These are phyloP conservation scores for Terebella lapidaria DNA, from an alignment of 2,888 invertebrate genomes.

Conservation along the genomic window DNA sequence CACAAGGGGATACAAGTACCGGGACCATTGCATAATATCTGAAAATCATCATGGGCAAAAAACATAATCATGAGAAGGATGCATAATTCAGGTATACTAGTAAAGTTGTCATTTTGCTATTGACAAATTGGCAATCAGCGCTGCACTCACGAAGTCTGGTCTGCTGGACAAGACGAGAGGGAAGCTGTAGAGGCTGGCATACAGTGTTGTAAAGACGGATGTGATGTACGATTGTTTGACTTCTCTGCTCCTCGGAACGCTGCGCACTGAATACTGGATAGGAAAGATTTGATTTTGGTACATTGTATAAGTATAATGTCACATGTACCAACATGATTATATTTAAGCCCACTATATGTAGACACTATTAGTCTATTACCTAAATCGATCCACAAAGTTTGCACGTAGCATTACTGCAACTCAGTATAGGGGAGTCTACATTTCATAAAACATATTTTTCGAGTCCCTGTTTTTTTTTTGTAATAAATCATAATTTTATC, in stretches of 20 bases:
- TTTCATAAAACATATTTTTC: too few relatives aligned
- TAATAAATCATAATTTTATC: too few relatives aligned
- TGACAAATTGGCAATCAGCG: too few relatives aligned
- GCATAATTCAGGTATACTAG: background rate
- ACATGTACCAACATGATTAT: too few relatives aligned
- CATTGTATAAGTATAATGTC: too few relatives aligned
- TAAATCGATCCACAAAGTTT: too few relatives aligned
- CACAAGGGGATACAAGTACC: conserved; percentile 94
- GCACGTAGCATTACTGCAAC: too few relatives aligned
- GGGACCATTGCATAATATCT: conserved; percentile 86
- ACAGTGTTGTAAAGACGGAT: conserved; percentile 72
- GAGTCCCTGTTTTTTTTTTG: too few relatives aligned
- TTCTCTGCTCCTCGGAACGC: conserved; percentile 77
- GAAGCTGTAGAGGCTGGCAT: conserved; percentile 66
- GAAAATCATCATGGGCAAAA: conserved; percentile 20
- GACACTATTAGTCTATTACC: too few relatives aligned
- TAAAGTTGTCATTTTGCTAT: background rate
- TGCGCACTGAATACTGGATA: conserved; percentile 53
- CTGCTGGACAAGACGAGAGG: conserved; percentile 66
- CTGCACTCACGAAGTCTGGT: conserved; percentile 65
- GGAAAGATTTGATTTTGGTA: too few relatives aligned
- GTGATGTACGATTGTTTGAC: conserved; percentile 81
- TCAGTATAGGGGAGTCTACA: too few relatives aligned
- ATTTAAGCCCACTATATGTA: too few relatives aligned
- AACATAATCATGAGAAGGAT: background rate